Evolutionary conservation across 2,113 vertebrate species (phyloP), one percentile per base, ranked within the genome.

Genomic region (Petromus typicus): DNA sequence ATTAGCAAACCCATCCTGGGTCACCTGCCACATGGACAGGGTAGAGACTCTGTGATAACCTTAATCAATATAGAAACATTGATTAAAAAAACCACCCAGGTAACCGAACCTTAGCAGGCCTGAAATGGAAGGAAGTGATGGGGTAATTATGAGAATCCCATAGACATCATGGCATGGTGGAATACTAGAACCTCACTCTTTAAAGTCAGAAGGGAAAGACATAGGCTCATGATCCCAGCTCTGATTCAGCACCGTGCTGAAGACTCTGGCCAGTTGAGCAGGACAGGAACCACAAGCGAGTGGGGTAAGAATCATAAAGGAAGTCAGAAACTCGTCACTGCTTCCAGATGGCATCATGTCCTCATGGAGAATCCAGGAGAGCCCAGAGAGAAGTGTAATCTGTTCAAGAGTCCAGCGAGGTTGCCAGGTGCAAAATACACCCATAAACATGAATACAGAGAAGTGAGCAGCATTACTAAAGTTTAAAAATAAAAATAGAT

Each of bases 401-500:
- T 84, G 32, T 57, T 87, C 78, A 81, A 64, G 32, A 91, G 56
- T 57, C 91, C 67, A 37, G 48, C 18, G 45, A 78, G 3, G 25
- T 66, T 54, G 51, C 43, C 86, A 37, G 37, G 25, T 90, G 43
- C 27, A 87, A 96, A 94, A 64, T 37, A 73, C 18, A 25, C 43
- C 14, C n/a, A 25, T 73, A 73, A 73, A 45, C 43, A 27, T 73
- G 34, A 80, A 59, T 34, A 86, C 27, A 64, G 5, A 76, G 64
- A 94, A 54, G 71, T 91, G 78, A 86, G 86, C 85, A 80, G 61
- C 6, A 82, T 25, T 40, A 45, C 56, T 20, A 32, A 75, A 51
- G 66, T 86, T 83, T 92, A 87, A 51, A 23, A 78, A 90, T 83
- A 84, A 83, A 84, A 89, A 82, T 48, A 87, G 54, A 48, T 75